Percentiles rank a stretch among this genome's conserved stretches.
phyloP scores from a whole-genome alignment of 2,113 vertebrate genomes.

The Paradoxurus hermaphroditus region DNA sequence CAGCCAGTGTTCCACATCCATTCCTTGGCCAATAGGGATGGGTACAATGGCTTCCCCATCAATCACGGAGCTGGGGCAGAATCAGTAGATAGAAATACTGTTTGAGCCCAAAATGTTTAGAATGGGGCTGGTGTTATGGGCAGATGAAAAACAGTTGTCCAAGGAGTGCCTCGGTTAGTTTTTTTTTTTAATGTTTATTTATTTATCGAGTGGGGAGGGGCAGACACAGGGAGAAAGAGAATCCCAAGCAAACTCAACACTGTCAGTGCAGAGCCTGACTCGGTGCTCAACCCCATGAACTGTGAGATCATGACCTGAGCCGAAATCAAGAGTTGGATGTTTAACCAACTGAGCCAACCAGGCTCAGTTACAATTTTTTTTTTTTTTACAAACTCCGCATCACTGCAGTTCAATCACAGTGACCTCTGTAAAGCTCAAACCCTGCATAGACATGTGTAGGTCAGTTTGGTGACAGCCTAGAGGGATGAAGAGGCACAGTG shows the following conservation, averaged over 20 bases:
- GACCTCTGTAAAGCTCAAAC: neutral
- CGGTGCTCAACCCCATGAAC: too few relatives aligned
- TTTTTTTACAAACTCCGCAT: neutral
- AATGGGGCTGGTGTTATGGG: neutral
- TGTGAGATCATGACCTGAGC: too few relatives aligned
- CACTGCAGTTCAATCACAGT: neutral
- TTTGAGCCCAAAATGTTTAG: neutral
- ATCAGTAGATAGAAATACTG: neutral
- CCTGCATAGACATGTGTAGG: neutral
- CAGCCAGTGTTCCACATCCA: neutral
- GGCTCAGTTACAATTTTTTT: neutral
- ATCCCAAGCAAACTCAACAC: too few relatives aligned
- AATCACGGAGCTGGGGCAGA: neutral
- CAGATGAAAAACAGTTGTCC: neutral
- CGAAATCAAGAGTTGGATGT: too few relatives aligned
- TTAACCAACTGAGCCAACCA: too few relatives aligned
- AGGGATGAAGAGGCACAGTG: neutral
- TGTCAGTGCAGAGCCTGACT: too few relatives aligned
- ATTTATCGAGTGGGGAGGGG: too few relatives aligned
- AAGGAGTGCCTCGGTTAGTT: neutral
- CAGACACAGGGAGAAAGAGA: too few relatives aligned
- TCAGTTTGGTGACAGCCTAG: neutral
- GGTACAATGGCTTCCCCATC: neutral
- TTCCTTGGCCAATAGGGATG: neutral
- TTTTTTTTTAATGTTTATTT: neutral